phyloP scores from a whole-genome alignment of 2,113 vertebrate genomes.

The Sinosuthora webbiana region DNA sequence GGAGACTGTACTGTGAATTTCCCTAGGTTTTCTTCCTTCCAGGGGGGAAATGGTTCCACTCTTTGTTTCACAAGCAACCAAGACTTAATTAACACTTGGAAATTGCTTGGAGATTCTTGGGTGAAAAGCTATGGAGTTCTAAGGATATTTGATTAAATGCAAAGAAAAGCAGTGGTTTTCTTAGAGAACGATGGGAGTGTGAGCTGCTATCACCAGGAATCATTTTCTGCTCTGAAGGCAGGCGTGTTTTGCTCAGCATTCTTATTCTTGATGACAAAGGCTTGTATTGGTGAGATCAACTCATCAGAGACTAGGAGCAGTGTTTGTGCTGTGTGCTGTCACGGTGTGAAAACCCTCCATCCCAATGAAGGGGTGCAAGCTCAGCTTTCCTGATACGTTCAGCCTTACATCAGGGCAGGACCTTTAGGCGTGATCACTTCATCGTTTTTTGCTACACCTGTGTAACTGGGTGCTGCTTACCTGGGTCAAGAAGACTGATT shows the following conservation, averaged over 20 bases:
- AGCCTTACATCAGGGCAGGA: neutral
- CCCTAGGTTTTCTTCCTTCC: neutral
- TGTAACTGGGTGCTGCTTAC: neutral
- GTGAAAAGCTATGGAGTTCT: constrained; percentile 1
- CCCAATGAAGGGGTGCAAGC: accelerated
- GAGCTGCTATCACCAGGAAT: neutral
- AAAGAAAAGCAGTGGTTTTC: neutral
- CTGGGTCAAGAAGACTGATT: neutral
- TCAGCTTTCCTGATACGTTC: neutral
- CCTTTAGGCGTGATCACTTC: neutral
- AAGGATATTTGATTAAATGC: neutral
- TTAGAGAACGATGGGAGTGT: neutral
- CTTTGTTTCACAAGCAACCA: neutral
- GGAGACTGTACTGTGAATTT: neutral
- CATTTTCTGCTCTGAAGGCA: neutral
- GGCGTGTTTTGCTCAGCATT: neutral
- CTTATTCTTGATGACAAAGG: neutral
- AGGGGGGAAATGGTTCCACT: neutral
- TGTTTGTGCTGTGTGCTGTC: neutral
- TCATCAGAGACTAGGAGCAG: neutral
- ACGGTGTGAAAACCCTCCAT: neutral
- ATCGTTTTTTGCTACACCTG: accelerated
- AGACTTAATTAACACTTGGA: neutral
- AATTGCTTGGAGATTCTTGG: constrained; percentile 4
- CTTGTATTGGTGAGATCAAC: neutral